Evolutionary conservation across 2,797 vertebrate species (phyloP), one percentile per base, ranked within the genome.

Genomic region (Okamejei kenojei): DNA sequence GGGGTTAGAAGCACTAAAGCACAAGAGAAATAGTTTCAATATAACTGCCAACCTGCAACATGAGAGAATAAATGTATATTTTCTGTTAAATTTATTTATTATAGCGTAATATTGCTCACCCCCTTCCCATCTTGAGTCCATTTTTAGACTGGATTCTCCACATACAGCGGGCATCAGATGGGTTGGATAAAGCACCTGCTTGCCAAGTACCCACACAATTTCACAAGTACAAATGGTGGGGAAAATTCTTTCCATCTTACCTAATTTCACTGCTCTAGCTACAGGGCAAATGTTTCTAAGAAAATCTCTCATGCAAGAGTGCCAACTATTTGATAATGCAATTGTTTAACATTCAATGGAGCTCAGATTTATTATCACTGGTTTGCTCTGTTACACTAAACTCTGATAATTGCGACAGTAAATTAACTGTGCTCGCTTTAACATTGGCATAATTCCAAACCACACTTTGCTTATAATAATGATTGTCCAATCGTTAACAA

Each of bases 11-110:
- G n/a, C 61, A 23, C n/a, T 45, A 7, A 17, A 88, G n/a, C 21
- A 63, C n/a, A 68, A 73, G 84, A 88, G n/a, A 68, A 88, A 88
- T 88, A 15, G 63, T n/a, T 88, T 88, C 61, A 88, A 88, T 68
- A 68, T 68, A 68, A 9, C 61, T 88, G 84, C 19, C 35, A 88
- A 88, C 17, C 17, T 68, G 63, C 84, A 88, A 68, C n/a, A 35
- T 88, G 84, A 88, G n/a, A 17, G 21, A 88, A 88, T 61, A 88
- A 63, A 32, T 88, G n/a, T 65, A 68, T 68, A 2, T 68, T 68
- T 68, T 88, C 61, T 88, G 65, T 88, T 68, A 65, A 88, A 29
- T 88, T 65, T 29, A 68, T 21, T 7, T 63, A 7, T 10, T 68
- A 68, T 35, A 68, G 32, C 32, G 17, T 13, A 63, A 68, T 32